Conservation (phyloP, 2,797 vertebrate species). For the Lophotriccus pileatus region DNA sequence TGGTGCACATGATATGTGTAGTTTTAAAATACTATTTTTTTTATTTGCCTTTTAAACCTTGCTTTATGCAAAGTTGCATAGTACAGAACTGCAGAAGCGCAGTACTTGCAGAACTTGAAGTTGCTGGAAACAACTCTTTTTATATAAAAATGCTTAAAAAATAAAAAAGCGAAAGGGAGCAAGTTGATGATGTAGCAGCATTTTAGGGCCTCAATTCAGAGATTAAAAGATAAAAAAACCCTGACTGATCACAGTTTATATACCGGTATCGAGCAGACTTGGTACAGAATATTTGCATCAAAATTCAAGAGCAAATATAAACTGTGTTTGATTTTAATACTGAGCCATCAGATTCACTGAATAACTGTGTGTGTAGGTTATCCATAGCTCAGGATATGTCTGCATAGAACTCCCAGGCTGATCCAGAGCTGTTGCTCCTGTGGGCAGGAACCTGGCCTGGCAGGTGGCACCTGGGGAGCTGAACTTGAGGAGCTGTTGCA, state of each 20-base stretch:
- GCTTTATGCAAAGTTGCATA: constrained; percentile 28
- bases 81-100: constrained; percentile 36
- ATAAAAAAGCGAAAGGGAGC: neutral
- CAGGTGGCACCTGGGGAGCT: neutral
- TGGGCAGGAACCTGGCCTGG: neutral
- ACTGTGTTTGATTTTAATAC: neutral
- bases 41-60: constrained; percentile 70
- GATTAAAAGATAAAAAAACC: neutral
- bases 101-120: constrained; percentile 62
- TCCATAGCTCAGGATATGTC: neutral
- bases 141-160: constrained; percentile 48
- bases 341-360: neutral
- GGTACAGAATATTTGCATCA: constrained; percentile 16
- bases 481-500: neutral
- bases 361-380: neutral
- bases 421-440: neutral
- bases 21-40: constrained; percentile 70
- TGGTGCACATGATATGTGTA: constrained; percentile 57
- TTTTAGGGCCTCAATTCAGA: constrained; percentile 13
- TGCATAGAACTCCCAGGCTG: neutral
- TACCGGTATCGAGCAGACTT: neutral
- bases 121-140: constrained; percentile 70
- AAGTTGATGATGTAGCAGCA: neutral
- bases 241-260: neutral
- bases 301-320: constrained; percentile 6